phyloP scores from a whole-genome alignment of 2,888 invertebrate genomes.

The Kryphioiulus occultus region DNA sequence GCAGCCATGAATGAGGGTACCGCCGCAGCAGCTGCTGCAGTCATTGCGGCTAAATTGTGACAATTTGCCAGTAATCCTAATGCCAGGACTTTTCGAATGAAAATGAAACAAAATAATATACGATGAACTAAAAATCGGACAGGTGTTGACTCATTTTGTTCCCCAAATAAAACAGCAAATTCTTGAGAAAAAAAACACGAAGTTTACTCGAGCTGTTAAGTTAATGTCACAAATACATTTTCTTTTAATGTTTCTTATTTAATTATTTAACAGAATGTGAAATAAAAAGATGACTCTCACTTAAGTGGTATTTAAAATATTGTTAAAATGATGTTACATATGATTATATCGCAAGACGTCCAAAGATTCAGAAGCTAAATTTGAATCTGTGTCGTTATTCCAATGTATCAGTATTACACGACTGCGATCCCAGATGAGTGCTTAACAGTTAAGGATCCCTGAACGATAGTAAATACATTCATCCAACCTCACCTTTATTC shows the following conservation, averaged over 20 bases:
- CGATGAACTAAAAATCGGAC: not conserved
- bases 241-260: too few species aligned
- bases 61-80: conserved; percentile 67
- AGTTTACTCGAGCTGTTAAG: too few species aligned
- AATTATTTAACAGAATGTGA: too few species aligned
- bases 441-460: not conserved
- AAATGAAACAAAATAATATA: conserved; percentile 45
- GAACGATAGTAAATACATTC: not conserved
- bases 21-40: conserved; percentile 64
- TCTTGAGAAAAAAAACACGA: not conserved
- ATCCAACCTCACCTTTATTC: conserved; percentile 54
- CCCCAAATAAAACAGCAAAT: not conserved
- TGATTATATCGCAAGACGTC: not conserved
- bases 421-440: not conserved
- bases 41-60: conserved; percentile 66
- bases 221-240: too few species aligned
- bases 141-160: not conserved
- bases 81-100: conserved; percentile 64
- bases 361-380: not conserved
- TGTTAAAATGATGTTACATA: too few species aligned
- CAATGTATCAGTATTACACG: not conserved
- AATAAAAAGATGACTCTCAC: too few species aligned
- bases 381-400: not conserved
- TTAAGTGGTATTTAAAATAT: too few species aligned
- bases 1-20: conserved; percentile 66